A percentile compares a stretch with the other conserved stretches of the same genome.
Evolutionary conservation across 2,113 vertebrate genomes (phyloP).

Genomic region (Mastomys coucha): DNA sequence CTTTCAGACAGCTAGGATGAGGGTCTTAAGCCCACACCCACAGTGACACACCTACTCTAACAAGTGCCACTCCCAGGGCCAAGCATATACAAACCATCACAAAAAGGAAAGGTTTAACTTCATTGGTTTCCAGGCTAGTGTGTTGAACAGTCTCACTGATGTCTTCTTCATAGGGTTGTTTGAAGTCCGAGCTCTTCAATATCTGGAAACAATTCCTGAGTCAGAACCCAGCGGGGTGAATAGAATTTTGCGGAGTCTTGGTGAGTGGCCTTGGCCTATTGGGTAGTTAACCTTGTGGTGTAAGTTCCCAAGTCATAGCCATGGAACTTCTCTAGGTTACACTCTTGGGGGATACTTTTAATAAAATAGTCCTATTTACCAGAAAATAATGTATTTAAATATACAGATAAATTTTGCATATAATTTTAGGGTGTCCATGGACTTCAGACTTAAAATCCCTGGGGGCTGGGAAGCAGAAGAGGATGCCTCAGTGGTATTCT

Average conservation of each 20-base stretch:
- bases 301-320: neutral
- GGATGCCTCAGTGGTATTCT: neutral
- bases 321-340: neutral
- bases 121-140: constrained; percentile 20
- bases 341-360: neutral
- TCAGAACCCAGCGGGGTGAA: constrained; percentile 93
- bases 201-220: constrained; percentile 93
- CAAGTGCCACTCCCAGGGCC: no score
- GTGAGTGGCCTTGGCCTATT: constrained; percentile 85
- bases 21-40: no score
- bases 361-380: neutral
- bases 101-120: neutral
- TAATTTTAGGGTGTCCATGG: constrained; percentile 14
- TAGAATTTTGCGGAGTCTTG: constrained; percentile 95
- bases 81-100: no score
- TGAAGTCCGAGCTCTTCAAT: constrained; percentile 93
- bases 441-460: constrained; percentile 38
- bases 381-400: constrained; percentile 49
- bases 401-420: constrained; percentile 4
- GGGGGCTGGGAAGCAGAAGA: constrained; percentile 7
- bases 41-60: no score
- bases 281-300: neutral
- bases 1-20: no score
- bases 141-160: constrained; percentile 49
- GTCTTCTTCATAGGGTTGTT: constrained; percentile 91